Base-by-base conservation (phyloP, 1,140 invertebrate species). In the Drosophila azteca region DNA sequence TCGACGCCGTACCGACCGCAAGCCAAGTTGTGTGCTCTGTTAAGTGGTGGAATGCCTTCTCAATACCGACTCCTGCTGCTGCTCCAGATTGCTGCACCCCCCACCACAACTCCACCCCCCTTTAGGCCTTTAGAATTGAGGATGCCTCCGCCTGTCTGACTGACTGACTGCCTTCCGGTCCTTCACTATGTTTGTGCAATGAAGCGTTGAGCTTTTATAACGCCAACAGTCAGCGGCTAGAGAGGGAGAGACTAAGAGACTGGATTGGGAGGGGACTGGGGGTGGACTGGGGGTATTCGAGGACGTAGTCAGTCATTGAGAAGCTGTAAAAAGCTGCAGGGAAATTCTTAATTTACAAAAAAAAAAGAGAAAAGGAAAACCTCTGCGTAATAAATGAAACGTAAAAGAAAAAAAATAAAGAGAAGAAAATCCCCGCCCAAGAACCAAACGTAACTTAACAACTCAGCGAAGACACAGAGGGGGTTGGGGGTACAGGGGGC, bases 161-260 rank as follows among this genome's bases (percentile, higher is more conserved):
- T 49, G 54, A 58, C 69, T 74, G 74, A 13, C 63, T 68, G 73
- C 45, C 50, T 63, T 66, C 67, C 70, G 79, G 78, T 68, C 65
- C 65, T 67, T 53, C 72, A 84, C 80, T 84, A 80, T 84, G 73
- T 85, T 84, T 84, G 81, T 87, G 81, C 81, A 85, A 84, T 84
- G 81, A 84, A 85, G 81, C 81, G 81, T 87, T 80, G 58, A 74
- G 82, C 81, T 84, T 84, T 84, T 87, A 84, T 84, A 84, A 80
- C 82, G 82, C 81, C 81, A 84, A 85, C 81, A 77, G 81, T 80
- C 81, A 77, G 77, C 67, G 17, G 17, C 17, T n/a, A n/a, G 17
- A 1, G 17, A 20, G 17, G 1, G 80, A 26, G 65, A 78, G 69
- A 65, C 71, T 85, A 76, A 78, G 69, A 65, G 79, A 77, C 73